A percentile compares a stretch with the other conserved stretches of the same genome.
Evolutionary conservation across 2,888 invertebrate species (phyloP).

Genomic region (Drosophila affinis): DNA sequence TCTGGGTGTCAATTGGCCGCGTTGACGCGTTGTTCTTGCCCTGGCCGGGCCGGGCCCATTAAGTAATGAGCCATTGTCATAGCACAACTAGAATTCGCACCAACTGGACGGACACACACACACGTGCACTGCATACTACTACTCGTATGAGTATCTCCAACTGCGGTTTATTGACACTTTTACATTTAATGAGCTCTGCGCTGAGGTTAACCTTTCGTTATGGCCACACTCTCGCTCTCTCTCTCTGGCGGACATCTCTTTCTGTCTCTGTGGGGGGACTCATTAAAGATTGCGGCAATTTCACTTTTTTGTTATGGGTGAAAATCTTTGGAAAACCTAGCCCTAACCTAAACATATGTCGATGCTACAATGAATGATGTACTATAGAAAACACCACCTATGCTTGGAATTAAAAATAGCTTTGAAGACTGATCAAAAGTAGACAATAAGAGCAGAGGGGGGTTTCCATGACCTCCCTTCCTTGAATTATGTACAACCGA

Average conservation of each 20-base stretch:
- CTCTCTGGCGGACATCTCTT: constrained; percentile 27
- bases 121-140: constrained; percentile 8
- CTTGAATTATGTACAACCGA: too few species aligned
- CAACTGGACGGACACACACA: constrained; percentile 17
- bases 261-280: constrained; percentile 1
- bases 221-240: constrained; percentile 48
- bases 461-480: too few species aligned
- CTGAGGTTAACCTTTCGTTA: constrained; percentile 60
- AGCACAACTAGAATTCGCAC: constrained; percentile 32
- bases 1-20: constrained; percentile 65
- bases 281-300: constrained; percentile 40
- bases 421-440: too few species aligned
- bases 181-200: constrained; percentile 68
- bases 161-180: constrained; percentile 73
- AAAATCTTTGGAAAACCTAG: constrained; percentile 3
- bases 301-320: constrained; percentile 39
- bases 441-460: too few species aligned
- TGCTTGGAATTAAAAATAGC: too few species aligned
- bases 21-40: constrained; percentile 31
- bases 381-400: too few species aligned
- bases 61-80: constrained; percentile 80
- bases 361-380: neutral
- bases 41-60: constrained; percentile 64
- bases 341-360: constrained; percentile 6
- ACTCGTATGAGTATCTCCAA: constrained; percentile 47